These are phyloP conservation scores for Protophormia terraenovae DNA, from an alignment of 2,888 invertebrate species.

Conservation along the genomic window DNA sequence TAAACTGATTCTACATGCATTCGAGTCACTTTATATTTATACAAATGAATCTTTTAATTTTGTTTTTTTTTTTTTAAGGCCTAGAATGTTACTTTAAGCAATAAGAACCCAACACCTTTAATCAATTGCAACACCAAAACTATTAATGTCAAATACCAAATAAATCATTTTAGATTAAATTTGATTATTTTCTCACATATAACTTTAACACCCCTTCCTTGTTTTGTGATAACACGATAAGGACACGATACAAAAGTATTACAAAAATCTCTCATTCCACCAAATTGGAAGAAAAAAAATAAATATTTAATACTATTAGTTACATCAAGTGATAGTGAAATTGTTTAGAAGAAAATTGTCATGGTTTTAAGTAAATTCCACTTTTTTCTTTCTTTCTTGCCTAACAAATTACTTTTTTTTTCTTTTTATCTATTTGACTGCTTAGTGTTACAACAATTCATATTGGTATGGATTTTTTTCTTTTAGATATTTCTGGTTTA, in stretches of 20 bases:
- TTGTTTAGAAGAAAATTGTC: constrained; percentile 36
- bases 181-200: not conserved
- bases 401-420: not conserved
- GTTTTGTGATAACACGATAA: not conserved
- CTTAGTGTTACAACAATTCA: constrained; percentile 32
- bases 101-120: too few species aligned
- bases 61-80: too few species aligned
- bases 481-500: constrained; percentile 26
- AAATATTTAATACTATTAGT: constrained; percentile 50
- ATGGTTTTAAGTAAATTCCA: not conserved
- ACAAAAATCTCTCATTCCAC: not conserved
- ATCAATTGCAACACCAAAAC: not conserved
- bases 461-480: not conserved
- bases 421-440: constrained; percentile 5
- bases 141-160: not conserved
- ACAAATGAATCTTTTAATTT: too few species aligned
- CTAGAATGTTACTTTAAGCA: not conserved
- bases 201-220: not conserved
- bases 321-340: constrained; percentile 55
- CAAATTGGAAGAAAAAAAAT: not conserved
- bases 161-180: not conserved
- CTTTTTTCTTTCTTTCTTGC: not conserved
- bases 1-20: too few species aligned
- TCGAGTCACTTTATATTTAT: too few species aligned
- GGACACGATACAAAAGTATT: not conserved